These are phyloP conservation scores for Nesoenas mayeri DNA, from an alignment of 2,113 vertebrate genomes.

Conservation along the genomic window DNA sequence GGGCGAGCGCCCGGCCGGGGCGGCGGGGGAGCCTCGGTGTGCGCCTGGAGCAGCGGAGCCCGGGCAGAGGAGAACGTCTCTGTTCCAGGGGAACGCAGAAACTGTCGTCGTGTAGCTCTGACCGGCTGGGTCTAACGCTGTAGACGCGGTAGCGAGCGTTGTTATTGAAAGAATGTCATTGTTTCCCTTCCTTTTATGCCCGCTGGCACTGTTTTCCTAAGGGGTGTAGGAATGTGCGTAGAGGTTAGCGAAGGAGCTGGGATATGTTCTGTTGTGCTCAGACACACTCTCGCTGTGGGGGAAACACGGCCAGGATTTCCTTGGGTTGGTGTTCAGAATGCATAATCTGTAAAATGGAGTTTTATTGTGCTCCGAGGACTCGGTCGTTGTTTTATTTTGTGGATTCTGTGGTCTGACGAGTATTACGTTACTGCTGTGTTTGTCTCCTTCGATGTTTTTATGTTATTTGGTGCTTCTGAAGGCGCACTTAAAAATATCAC, in stretches of 20 bases:
- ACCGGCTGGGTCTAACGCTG: neutral
- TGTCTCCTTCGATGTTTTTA: neutral
- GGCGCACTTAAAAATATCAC: neutral
- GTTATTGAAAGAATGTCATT: constrained; percentile 41
- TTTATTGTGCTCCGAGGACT: neutral
- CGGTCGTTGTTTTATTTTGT: neutral
- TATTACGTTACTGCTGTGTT: neutral
- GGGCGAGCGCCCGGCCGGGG: neutral
- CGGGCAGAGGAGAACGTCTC: neutral
- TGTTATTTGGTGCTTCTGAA: neutral
- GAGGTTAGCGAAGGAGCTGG: neutral
- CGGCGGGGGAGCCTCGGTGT: accelerated
- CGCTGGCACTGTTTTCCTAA: constrained; percentile 62
- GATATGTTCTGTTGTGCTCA: neutral
- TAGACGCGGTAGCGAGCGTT: neutral
- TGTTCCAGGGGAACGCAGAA: neutral
- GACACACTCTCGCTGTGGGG: neutral
- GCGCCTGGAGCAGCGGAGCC: neutral
- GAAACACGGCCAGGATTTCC: constrained; percentile 8
- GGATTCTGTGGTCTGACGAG: neutral
- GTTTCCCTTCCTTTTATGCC: constrained; percentile 32
- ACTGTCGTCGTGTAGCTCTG: neutral
- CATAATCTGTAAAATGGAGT: constrained; percentile 25
- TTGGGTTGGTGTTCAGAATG: neutral
- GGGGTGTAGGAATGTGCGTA: constrained; percentile 64